phyloP scores from a whole-genome alignment of 35 echinoderm and acorn worm species.

The Apostichopus californicus region DNA sequence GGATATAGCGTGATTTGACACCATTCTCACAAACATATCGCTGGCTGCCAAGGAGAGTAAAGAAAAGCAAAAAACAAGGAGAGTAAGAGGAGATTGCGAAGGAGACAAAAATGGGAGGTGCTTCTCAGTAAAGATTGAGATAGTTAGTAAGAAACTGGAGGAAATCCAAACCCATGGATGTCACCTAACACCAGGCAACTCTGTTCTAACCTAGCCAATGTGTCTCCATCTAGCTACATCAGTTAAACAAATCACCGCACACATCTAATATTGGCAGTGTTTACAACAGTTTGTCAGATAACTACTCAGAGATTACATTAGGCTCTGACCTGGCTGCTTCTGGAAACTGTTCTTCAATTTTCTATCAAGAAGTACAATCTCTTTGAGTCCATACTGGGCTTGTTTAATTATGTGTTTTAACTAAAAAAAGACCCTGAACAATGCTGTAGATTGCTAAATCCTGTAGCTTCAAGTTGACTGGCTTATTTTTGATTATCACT shows the following conservation, averaged over 20 bases:
- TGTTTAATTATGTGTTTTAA: no score
- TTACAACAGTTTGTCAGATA: background rate
- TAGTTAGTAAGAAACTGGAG: background rate
- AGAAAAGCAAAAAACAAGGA: background rate
- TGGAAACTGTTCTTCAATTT: no score
- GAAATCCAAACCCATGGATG: background rate
- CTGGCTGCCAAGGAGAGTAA: background rate
- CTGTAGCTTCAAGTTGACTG: no score
- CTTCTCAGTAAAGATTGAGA: background rate
- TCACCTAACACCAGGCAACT: background rate
- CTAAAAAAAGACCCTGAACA: no score
- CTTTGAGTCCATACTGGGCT: no score
- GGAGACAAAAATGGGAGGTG: background rate
- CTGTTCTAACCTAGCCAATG: background rate
- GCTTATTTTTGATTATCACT: no score
- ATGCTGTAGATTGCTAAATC: no score
- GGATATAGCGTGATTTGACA: background rate
- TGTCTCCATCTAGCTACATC: background rate
- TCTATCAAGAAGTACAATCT: no score
- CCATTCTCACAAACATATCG: background rate
- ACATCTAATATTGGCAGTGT: slow-evolving; percentile 8
- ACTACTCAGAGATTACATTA: no score
- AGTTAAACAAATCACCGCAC: background rate
- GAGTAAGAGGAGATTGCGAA: background rate
- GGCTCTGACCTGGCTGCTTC: no score